Percentiles rank a stretch among this genome's conserved stretches.
Conservation (phyloP, 92 coral and sea anemone genomes). For the Phenganax marumi region DNA sequence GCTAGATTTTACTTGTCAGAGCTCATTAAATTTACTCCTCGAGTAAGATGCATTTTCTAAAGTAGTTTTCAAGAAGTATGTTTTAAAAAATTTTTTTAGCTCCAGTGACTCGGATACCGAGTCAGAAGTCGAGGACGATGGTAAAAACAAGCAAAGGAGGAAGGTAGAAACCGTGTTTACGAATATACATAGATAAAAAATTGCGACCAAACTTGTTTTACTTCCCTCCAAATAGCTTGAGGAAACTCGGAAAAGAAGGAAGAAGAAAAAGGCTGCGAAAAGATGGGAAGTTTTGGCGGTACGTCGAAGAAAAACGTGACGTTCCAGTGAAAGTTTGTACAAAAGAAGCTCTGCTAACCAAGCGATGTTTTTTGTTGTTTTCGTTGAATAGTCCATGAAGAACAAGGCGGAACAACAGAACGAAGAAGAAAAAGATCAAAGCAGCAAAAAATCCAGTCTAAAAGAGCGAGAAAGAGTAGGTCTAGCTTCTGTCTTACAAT, state of each 20-base stretch:
- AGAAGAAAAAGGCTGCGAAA: slow-evolving; percentile 72
- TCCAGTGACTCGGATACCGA: slow-evolving; percentile 91
- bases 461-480: slow-evolving; percentile 10
- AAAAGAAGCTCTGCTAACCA: background rate
- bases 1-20: too few species aligned
- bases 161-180: slow-evolving; percentile 25
- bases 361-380: slow-evolving; percentile 10
- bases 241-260: slow-evolving; percentile 67
- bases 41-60: too few species aligned
- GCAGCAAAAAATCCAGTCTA: background rate
- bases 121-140: slow-evolving; percentile 52
- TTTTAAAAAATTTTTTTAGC: slow-evolving; percentile 56
- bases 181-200: background rate
- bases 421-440: slow-evolving; percentile 32
- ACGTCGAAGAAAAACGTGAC: slow-evolving; percentile 24
- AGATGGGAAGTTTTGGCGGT: slow-evolving; percentile 95
- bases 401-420: slow-evolving; percentile 35
- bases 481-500: too few species aligned
- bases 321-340: slow-evolving; percentile 26
- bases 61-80: too few species aligned
- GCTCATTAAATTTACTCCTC: too few species aligned
- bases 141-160: slow-evolving; percentile 38
- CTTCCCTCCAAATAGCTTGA: slow-evolving; percentile 43
- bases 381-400: slow-evolving; percentile 1
- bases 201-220: background rate